Base-by-base conservation (phyloP, 2,888 invertebrate genomes). In the Hylaea fasciaria region DNA sequence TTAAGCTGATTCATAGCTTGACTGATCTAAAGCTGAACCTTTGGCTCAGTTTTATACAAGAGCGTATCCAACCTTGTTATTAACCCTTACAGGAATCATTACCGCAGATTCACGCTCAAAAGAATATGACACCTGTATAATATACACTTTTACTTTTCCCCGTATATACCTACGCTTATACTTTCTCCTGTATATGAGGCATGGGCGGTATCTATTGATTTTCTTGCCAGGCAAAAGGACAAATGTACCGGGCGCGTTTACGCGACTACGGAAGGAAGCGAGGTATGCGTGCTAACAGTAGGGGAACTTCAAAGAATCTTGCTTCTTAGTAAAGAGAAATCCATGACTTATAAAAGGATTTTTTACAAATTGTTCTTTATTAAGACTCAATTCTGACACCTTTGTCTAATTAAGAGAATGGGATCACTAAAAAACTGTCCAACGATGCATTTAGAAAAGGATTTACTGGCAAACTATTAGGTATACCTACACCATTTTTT, bases 221-320 rank as follows among this genome's bases (percentile, higher is more conserved):
- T 63, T 63, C 45, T 49, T 43, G 52, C 44, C 52, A 63, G 58
- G 58, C 59, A 55, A 63, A 32, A 56, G 58, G 58, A 63, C 63
- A 59, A 52, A 51, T 55, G 47, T 56, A 48, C 45, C 37, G 51
- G 58, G 47, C 46, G 50, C 57, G 49, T 62, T 67, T 64, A 65
- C 53, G 51, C 64, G 56, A 60, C 60, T 60, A 51, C 55, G 64
- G 64, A 64, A 65, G 63, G 61, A 61, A 67, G 49, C 35, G 56
- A 55, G 61, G 61, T 61, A n/a, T 57, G 56, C 57, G 48, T 48
- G 46, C 54, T 12, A 49, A 16, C 43, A 48, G 48, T 46, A 45
- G 16, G 11, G 13, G 2, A 39, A 50, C 50, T 50, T 28, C 2
- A 12, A 1, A 8, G 5, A 32, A 32, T 4, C 9, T 28, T 28